Evolutionary conservation across 2,113 vertebrate species (phyloP), one percentile per base, ranked within the genome.

Genomic region (Psilopogon haemacephalus): DNA sequence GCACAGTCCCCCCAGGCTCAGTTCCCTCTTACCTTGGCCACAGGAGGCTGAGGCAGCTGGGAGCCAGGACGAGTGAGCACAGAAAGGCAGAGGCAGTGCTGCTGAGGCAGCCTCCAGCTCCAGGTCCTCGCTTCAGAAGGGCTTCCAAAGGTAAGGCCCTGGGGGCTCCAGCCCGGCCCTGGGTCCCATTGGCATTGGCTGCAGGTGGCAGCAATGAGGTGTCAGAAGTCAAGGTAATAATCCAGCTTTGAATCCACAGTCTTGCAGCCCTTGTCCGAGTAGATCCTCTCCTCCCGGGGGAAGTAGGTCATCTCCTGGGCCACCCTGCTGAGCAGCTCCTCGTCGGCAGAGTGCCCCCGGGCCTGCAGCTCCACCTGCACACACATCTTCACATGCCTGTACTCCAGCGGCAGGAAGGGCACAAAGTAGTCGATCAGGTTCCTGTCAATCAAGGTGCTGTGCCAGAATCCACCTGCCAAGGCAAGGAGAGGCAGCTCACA

Each of bases 361-460:
- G 96, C 93, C 40, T 85, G 78, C 89, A 99, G 97, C 94, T 99
- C 98, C 0, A 98, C 98, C 80, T 97, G 74, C 89, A 97, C 96
- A 8, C 99, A 99, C 98, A 98, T 98, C 55, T 99, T 97, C 32
- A 99, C 97, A 3, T 99, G 99, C 42, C 88, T 96, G 93, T 98
- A 98, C 79, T 99, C 99, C 98, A 99, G 96, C 15, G 99, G 99
- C 42, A 99, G 97, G 78, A 99, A 99, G 2, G 99, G 99, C 18
- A 99, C 97, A 5, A 99, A 99, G 86, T 98, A 99, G 89, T 99
- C 99, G 30, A 99, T 98, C 94, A 99, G 97, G 94, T 99, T 98
- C 92, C 97, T 98, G 84, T 99, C 99, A 12, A 99, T 99, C 76
- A 99, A 91, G 79, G 98, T 99, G 54, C 98, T 98, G 88, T 98